Base-by-base conservation (phyloP, 2,888 invertebrate genomes). In the Troides oblongomaculatus region DNA sequence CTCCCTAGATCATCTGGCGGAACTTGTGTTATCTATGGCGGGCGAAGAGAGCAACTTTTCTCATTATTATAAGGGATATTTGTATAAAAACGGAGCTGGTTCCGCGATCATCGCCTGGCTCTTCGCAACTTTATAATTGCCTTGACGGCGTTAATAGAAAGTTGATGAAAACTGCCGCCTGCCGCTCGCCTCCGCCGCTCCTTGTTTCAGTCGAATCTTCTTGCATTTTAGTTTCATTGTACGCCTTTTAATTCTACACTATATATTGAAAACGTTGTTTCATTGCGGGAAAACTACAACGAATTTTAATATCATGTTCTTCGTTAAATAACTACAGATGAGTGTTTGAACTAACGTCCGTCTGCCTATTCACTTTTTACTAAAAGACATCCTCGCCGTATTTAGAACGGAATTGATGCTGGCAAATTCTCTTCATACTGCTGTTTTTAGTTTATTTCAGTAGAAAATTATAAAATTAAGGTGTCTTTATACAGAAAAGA, bases 71-170 rank as follows among this genome's bases (percentile, higher is more conserved):
- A 79, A 80, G 76, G 77, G 86, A 87, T 90, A 89, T 90, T 90
- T 91, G 88, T 90, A 84, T 88, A 90, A 90, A 88, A 89, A 89
- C 76, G 77, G 75, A 75, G 80, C 85, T 78, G 81, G 79, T 78
- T 75, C 76, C 76, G 80, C 80, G 84, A 87, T 87, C 85, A 83
- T 82, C 81, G 66, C 82, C 78, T 77, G 72, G 80, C 81, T 77
- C 79, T 80, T 78, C 76, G 75, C 87, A 89, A 90, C 88, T 90
- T 90, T 88, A 82, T 92, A 92, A 92, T 92, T 91, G 89, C 84
- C 87, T 91, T 86, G 90, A 86, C 88, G 88, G 84, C 79, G 83
- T 81, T 90, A 90, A 91, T 89, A 84, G 85, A 89, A 90, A 90
- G 87, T 90, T 89, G 88, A 90, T 89, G 90, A 87, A 89, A 89